Base-by-base conservation (phyloP, 92 coral and sea anemone genomes). In the Diadumene lineata region DNA sequence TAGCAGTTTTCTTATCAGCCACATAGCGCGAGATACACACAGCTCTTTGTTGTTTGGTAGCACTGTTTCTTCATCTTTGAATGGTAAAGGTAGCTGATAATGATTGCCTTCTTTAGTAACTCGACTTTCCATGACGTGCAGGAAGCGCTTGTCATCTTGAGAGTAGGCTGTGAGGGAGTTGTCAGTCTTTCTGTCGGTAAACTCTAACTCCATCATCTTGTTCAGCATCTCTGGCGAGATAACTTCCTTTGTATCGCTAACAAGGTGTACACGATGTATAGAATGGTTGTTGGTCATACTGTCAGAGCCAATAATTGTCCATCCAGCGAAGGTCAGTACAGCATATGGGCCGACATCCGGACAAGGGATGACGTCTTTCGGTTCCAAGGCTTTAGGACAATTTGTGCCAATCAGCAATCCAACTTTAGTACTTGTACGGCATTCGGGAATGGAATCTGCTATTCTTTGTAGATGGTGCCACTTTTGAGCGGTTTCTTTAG, bases 291-390 rank as follows among this genome's bases (percentile, higher is more conserved):
- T 61, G 8, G 28, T 2, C 1, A 32, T 62, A 46, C 58, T 27
- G 28, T 46, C 33, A 9, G 90, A 79, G 27, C 85, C 88, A 21
- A 82, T 56, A 34, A 87, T 28, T 13, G 81, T 80, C 92, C 88
- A 69, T 25, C 82, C 81, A 18, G 85, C 87, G 66, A 87, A 82
- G 2, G 88, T 82, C 31, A 69, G 50, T 3, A 79, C 50, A 8
- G 68, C 77, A 44, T 58, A 79, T 0, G 76, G 83, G 29, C 77
- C 69, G 60, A 26, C 64, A 17, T 28, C 29, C 43, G 50, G 50
- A 69, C 77, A 26, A n/a, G 83, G 19, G 19, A 79, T 32, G 16
- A 79, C 21, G 64, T 79, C 77, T 27, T 27, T 38, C 3, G 83
- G 83, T 60, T 79, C 83, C n/a, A 79, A 17, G 21, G 83, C 83